Conservation (phyloP, 2,113 vertebrate genomes). For the Thunnus maccoyii region DNA sequence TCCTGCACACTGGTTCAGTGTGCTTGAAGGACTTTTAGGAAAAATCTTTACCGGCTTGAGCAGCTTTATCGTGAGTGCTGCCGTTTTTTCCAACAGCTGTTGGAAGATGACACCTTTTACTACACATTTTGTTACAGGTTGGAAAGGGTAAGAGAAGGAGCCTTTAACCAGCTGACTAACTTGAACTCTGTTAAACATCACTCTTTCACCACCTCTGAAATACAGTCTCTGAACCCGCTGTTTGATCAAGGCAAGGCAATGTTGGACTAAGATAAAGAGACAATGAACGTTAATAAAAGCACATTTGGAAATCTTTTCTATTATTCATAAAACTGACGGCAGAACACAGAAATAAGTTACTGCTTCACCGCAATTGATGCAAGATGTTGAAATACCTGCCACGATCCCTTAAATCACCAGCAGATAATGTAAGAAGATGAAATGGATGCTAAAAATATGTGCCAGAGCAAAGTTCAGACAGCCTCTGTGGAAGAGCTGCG, state of each 20-base stretch:
- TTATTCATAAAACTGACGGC: conserved; percentile 29
- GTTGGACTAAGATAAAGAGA: conserved; percentile 43
- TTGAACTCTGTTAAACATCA: conserved; percentile 23
- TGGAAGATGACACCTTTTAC: neutral
- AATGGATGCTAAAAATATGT: conserved; percentile 57
- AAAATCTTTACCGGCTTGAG: too few relatives aligned
- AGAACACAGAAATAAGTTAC: neutral
- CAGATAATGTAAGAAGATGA: conserved; percentile 47
- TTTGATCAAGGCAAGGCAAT: conserved; percentile 43
- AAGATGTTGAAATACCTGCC: conserved; percentile 35
- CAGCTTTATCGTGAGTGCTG: neutral
- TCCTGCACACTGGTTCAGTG: too few relatives aligned
- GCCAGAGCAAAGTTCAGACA: conserved; percentile 16
- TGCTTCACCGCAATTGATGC: conserved; percentile 13
- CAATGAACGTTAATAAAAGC: conserved; percentile 11
- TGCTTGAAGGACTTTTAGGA: too few relatives aligned
- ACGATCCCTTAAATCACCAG: conserved; percentile 22
- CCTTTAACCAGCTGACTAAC: conserved; percentile 1
- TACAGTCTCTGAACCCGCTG: conserved; percentile 5
- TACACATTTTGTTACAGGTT: neutral
- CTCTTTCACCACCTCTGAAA: conserved; percentile 2
- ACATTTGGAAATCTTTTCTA: conserved; percentile 2
- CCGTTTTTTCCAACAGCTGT: neutral
- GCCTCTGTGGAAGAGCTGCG: conserved; percentile 17
- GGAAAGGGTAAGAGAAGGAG: neutral